These are phyloP conservation scores for Saxidomus purpurata DNA, from an alignment of 1,140 invertebrate species.

Conservation along the genomic window DNA sequence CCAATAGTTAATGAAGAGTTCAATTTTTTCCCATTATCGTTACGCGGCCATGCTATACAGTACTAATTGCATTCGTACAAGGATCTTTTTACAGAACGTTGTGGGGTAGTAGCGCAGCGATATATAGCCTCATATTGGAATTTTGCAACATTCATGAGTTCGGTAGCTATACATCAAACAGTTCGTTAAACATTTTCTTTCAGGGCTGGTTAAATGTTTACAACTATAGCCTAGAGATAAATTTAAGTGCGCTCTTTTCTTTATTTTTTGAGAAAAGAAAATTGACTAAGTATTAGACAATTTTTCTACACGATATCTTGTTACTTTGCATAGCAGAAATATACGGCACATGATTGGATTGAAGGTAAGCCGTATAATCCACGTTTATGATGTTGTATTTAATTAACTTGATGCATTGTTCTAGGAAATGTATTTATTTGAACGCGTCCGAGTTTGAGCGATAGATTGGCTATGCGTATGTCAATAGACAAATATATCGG, in stretches of 20 bases:
- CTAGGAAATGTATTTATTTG: not conserved
- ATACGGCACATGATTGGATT: not conserved
- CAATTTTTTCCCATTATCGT: too few relatives aligned
- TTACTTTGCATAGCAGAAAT: not conserved
- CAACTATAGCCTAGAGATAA: too few relatives aligned
- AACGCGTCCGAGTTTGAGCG: not conserved
- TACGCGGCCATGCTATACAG: too few relatives aligned
- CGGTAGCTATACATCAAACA: not conserved
- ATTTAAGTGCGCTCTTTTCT: too few relatives aligned
- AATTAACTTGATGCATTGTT: not conserved
- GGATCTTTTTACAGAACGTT: not conserved
- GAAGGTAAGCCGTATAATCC: not conserved
- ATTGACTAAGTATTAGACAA: too few relatives aligned
- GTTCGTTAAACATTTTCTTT: not conserved
- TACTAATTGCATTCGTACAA: not conserved
- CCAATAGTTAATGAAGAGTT: too few relatives aligned
- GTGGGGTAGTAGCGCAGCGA: not conserved
- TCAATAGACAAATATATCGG: not conserved
- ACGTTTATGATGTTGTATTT: not conserved
- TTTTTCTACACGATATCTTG: too few relatives aligned
- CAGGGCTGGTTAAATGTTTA: too few relatives aligned
- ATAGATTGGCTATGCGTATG: not conserved
- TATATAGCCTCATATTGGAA: constrained; percentile 2
- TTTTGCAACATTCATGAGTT: constrained; percentile 14
- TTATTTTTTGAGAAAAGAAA: too few relatives aligned